These are phyloP conservation scores for Xestia rhomboidea DNA, from an alignment of 2,888 invertebrate genomes.

Conservation along the genomic window DNA sequence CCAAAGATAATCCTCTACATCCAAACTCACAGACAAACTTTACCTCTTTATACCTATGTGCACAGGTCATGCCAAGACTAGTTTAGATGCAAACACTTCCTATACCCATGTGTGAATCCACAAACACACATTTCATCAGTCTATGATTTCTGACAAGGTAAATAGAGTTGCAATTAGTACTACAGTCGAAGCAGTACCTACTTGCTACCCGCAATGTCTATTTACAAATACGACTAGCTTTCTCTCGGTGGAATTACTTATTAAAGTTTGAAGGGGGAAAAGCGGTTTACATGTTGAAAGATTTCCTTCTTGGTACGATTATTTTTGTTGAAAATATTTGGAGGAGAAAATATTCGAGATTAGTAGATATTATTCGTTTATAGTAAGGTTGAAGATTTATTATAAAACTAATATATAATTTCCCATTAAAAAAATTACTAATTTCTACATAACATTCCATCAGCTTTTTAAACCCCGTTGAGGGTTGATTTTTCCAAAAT, in stretches of 20 bases:
- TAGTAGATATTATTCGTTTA: too few species aligned
- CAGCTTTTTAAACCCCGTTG: background rate
- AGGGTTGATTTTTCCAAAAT: background rate
- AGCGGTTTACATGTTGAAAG: conserved; percentile 13
- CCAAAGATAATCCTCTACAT: background rate
- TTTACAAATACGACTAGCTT: conserved; percentile 43
- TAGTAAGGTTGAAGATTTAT: background rate
- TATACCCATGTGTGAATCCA: background rate
- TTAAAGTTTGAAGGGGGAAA: conserved; percentile 27
- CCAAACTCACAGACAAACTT: background rate
- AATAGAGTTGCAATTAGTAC: conserved; percentile 46
- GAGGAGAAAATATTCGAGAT: background rate
- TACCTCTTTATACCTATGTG: background rate
- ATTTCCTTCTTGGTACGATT: background rate
- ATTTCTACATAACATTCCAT: background rate
- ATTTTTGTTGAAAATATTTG: background rate
- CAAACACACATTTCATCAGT: conserved; percentile 19
- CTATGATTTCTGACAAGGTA: conserved; percentile 41
- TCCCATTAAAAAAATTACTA: background rate
- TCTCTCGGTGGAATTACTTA: conserved; percentile 34
- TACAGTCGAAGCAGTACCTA: conserved; percentile 26
- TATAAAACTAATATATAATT: background rate
- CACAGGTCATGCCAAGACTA: background rate
- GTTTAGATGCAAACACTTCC: background rate
- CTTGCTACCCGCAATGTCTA: conserved; percentile 21